Evolutionary conservation across 2,888 invertebrate genomes (phyloP), one percentile per base, ranked within the genome.

Genomic region (Pheosia tremula): DNA sequence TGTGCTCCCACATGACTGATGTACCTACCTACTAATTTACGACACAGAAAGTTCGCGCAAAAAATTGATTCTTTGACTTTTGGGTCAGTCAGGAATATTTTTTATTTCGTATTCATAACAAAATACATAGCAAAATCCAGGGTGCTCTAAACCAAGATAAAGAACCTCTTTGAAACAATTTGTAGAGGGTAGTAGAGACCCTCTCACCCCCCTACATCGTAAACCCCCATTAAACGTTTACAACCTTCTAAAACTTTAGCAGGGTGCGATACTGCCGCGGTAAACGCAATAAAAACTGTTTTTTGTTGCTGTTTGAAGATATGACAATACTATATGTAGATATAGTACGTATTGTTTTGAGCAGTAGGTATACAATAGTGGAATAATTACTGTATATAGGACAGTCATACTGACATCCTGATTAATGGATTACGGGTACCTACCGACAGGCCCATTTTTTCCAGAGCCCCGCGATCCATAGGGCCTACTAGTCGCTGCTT

Each of bases 181-280:
- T 75, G 78, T 73, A 24, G 24, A 24, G 24, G 24, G 24, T 24
- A 24, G 24, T 24, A 24, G 24, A 24, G 24, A 24, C 24, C 63
- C 56, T 67, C 61, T n/a, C n/a, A n/a, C 63, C 36, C 69, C 71
- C 83, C 74, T 63, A 64, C 74, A 74, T 77, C 77, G 75, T 78
- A 78, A 79, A 79, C 87, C 87, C 86, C 91, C 84, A 90, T 92
- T 90, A 91, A 91, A 88, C 82, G 84, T 91, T 91, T 91, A 91
- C 88, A 84, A 79, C 77, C 76, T 78, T 75, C 81, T 81, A 82
- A 79, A 85, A 82, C 78, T 82, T 81, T 53, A 71, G 74, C 75
- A 75, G 80, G 76, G 69, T 77, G 75, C 71, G 67, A 68, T 64
- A 64, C 70, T 71, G 71, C 72, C 77, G 74, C 71, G 69, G 71